Conservation (phyloP, 1,140 invertebrate genomes). For the Halesus radiatus region DNA sequence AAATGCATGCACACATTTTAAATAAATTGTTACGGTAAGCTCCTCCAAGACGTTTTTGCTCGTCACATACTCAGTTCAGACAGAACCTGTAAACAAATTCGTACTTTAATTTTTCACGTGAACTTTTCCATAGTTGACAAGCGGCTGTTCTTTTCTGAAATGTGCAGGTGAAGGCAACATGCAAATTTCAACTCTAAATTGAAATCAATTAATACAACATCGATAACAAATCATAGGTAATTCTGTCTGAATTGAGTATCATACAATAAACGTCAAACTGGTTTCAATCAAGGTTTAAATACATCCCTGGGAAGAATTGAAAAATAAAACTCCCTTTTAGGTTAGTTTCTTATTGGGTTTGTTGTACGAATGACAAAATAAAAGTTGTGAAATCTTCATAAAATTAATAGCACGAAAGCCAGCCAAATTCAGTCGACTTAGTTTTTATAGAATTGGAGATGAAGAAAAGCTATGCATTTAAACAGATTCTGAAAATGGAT, state of each 20-base stretch:
- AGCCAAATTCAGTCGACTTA: too few species aligned
- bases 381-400: too few species aligned
- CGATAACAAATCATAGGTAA: background rate
- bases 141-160: conserved; percentile 11
- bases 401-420: too few species aligned
- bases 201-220: background rate
- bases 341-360: too few species aligned
- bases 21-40: background rate
- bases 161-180: conserved; percentile 11
- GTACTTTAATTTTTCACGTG: background rate
- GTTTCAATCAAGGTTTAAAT: conserved; percentile 16
- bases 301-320: too few species aligned
- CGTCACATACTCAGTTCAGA: conserved; percentile 22
- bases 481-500: too few species aligned
- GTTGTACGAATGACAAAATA: too few species aligned
- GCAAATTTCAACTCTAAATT: background rate
- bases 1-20: background rate
- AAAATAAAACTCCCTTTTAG: too few species aligned
- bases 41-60: conserved; percentile 1
- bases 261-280: conserved; percentile 15
- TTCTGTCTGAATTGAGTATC: conserved; percentile 26
- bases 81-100: background rate
- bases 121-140: background rate
- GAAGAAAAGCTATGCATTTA: too few species aligned
- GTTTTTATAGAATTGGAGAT: too few species aligned